These are phyloP conservation scores for Galago senegalensis DNA, from an alignment of 2,797 vertebrate species.

Conservation along the genomic window DNA sequence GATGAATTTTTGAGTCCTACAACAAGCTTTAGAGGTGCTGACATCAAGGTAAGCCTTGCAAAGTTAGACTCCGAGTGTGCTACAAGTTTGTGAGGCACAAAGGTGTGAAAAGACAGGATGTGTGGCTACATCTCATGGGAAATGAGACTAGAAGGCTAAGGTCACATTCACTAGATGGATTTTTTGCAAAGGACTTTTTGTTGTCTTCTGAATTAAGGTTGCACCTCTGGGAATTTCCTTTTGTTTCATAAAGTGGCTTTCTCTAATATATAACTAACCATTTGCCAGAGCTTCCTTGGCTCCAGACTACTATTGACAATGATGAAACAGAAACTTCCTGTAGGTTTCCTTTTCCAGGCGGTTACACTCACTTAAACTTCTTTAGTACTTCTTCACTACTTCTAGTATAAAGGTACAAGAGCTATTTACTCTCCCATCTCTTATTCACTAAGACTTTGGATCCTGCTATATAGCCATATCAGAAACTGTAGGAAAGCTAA, in stretches of 20 bases:
- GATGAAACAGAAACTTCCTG: conserved; percentile 1
- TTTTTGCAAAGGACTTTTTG: neutral
- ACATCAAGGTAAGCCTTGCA: neutral
- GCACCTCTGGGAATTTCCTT: neutral
- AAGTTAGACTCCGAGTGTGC: neutral
- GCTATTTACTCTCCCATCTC: neutral
- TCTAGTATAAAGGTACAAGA: neutral
- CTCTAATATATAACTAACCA: neutral
- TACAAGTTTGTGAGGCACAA: neutral
- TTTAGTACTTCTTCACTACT: neutral
- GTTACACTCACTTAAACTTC: neutral
- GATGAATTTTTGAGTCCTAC: neutral
- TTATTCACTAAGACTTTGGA: neutral
- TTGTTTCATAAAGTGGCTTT: conserved; percentile 56
- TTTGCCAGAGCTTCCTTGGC: conserved; percentile 5
- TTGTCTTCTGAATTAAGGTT: conserved; percentile 58
- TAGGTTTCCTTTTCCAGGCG: neutral
- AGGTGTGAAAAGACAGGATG: conserved; percentile 32
- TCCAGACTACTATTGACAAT: neutral
- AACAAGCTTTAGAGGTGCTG: neutral
- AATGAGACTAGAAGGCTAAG: neutral
- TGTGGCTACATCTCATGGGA: neutral
- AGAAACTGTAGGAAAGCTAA: conserved; percentile 31
- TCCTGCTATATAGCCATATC: neutral
- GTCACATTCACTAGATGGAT: neutral